Percentiles rank a stretch among this genome's conserved stretches.
These are phyloP conservation scores for Tetranychus urticae DNA, from an alignment of 1,140 invertebrate species.

Conservation along the genomic window DNA sequence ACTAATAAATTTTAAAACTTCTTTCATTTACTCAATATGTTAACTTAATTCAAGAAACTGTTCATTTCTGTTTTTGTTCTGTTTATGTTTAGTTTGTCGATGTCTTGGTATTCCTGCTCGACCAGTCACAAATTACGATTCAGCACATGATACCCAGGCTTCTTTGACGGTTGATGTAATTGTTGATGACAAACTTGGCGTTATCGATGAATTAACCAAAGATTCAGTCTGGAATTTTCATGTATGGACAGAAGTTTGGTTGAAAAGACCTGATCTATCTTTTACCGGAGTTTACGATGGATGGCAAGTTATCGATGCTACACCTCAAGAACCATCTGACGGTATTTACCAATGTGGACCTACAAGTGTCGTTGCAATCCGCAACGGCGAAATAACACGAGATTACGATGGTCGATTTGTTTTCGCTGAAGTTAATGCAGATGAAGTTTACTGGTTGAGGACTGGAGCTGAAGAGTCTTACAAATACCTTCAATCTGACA, in stretches of 20 bases:
- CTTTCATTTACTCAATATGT: too few species aligned
- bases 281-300: conserved; percentile 31
- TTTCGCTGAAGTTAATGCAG: conserved; percentile 62
- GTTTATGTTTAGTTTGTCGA: conserved; percentile 29
- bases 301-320: conserved; percentile 81
- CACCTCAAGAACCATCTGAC: conserved; percentile 55
- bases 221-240: conserved; percentile 45
- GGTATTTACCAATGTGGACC: conserved; percentile 56
- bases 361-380: conserved; percentile 39
- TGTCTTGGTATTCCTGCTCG: conserved; percentile 42
- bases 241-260: conserved; percentile 89
- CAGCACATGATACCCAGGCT: conserved; percentile 46
- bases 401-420: conserved; percentile 61
- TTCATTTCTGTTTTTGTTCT: background rate
- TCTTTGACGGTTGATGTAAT: conserved; percentile 47
- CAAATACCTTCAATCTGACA: conserved; percentile 13
- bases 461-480: conserved; percentile 27
- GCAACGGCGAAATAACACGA: conserved; percentile 48
- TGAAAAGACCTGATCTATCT: conserved; percentile 55
- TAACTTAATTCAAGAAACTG: too few species aligned
- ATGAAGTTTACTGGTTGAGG: conserved; percentile 29
- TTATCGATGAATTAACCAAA: conserved; percentile 10
- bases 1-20: too few species aligned
- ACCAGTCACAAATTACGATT: conserved; percentile 42
- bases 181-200: conserved; percentile 32